A percentile compares a stretch with the other conserved stretches of the same genome.
Conservation (phyloP, 2,797 vertebrate species). For the Acestrorhynchus altus region DNA sequence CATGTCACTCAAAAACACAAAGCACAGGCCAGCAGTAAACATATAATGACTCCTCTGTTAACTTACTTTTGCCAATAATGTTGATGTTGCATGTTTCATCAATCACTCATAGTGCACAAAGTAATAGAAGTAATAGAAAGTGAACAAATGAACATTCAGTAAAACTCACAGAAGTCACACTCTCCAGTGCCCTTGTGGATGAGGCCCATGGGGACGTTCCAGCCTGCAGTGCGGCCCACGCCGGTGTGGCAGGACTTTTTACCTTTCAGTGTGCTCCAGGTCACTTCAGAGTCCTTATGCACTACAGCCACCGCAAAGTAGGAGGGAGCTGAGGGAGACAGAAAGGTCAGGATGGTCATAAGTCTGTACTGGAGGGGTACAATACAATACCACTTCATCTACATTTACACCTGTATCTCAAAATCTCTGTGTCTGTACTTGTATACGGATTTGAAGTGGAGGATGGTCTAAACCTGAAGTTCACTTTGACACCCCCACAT, state of each 20-base stretch:
- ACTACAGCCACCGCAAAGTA: constrained; percentile 80
- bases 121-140: neutral
- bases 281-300: constrained; percentile 66
- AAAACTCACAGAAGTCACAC: constrained; percentile 85
- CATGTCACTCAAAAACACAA: neutral
- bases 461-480: no score
- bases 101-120: neutral
- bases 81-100: neutral
- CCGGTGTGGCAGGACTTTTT: constrained; percentile 90
- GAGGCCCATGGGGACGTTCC: constrained; percentile 89
- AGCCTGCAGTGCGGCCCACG: constrained; percentile 86
- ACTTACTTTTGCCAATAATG: neutral
- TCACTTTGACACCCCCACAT: no score
- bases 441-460: neutral
- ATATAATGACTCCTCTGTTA: no score
- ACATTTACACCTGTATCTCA: no score
- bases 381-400: no score
- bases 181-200: constrained; percentile 66
- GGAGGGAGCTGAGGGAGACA: constrained; percentile 57
- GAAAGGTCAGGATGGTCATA: no score
- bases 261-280: constrained; percentile 74
- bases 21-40: neutral
- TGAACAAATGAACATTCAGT: neutral
- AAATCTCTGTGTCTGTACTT: no score
- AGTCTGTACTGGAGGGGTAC: no score